phyloP scores from a whole-genome alignment of 1,140 invertebrate species.

The Eupristina koningsbergeri region DNA sequence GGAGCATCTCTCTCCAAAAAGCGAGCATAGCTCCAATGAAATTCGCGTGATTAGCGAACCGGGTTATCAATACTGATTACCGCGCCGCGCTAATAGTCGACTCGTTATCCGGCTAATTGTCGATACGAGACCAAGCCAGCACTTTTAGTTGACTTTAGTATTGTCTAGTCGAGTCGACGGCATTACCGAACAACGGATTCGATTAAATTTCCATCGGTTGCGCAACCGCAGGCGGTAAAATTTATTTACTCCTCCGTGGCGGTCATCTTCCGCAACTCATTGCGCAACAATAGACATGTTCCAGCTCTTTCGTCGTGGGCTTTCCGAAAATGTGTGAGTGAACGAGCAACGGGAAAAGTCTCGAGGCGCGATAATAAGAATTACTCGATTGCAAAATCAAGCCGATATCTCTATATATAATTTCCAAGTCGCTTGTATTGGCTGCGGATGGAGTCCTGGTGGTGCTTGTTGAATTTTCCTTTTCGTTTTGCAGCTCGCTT shows the following conservation, averaged over 20 bases:
- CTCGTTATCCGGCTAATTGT: neutral
- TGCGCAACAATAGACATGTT: neutral
- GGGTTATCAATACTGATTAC: neutral
- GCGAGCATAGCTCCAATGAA: neutral
- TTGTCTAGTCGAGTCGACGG: neutral
- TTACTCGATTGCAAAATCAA: neutral
- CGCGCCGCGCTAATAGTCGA: neutral
- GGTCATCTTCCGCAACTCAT: neutral
- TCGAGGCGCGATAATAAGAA: neutral
- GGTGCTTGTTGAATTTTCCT: too few species aligned
- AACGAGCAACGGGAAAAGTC: neutral
- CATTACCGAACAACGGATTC: neutral
- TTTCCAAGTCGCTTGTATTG: too few species aligned
- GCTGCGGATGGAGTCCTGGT: too few species aligned
- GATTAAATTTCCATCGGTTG: slow-evolving; percentile 2
- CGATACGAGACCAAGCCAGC: neutral
- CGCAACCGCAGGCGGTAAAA: neutral
- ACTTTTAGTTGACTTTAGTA: neutral
- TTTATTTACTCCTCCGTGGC: slow-evolving; percentile 21
- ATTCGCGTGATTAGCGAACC: neutral
- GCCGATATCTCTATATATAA: neutral
- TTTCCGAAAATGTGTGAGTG: neutral
- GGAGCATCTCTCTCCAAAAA: too few species aligned
- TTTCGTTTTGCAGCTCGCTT: too few species aligned
- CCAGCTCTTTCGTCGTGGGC: neutral